phyloP scores from a whole-genome alignment of 2,888 invertebrate species.

The Odontocolon sp. region DNA sequence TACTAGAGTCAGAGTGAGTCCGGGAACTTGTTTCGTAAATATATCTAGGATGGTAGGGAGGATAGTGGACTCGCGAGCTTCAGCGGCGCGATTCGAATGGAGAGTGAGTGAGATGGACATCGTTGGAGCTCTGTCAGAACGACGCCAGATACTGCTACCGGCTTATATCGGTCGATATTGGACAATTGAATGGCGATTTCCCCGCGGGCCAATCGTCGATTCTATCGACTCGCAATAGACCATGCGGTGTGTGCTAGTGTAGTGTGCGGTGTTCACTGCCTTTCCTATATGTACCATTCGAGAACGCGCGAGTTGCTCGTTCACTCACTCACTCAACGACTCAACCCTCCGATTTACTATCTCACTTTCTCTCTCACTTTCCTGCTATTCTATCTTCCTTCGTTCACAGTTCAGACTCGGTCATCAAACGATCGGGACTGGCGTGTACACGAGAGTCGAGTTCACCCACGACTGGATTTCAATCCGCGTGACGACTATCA shows the following conservation, averaged over 20 bases:
- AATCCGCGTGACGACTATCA: slow-evolving; percentile 44
- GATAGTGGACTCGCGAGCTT: neutral
- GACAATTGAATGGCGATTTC: slow-evolving; percentile 78
- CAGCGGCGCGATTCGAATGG: slow-evolving; percentile 40
- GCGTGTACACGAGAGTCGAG: slow-evolving; percentile 41
- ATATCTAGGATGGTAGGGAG: neutral
- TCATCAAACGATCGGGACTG: slow-evolving; percentile 33
- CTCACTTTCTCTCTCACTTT: slow-evolving; percentile 45
- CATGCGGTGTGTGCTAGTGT: slow-evolving; percentile 65
- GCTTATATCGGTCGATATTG: slow-evolving; percentile 68
- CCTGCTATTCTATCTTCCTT: slow-evolving; percentile 43
- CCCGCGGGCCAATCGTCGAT: slow-evolving; percentile 73
- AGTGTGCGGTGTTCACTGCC: slow-evolving; percentile 4
- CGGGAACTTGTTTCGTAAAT: neutral
- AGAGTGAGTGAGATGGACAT: neutral
- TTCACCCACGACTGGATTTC: slow-evolving; percentile 48
- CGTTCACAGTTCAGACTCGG: slow-evolving; percentile 19
- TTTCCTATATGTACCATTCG: neutral
- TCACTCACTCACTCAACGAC: slow-evolving; percentile 25
- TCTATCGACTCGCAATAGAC: slow-evolving; percentile 74
- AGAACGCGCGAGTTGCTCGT: slow-evolving; percentile 24
- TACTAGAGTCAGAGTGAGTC: neutral
- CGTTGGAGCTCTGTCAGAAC: slow-evolving; percentile 31
- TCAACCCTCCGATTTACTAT: slow-evolving; percentile 38
- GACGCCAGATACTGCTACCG: slow-evolving; percentile 23